Evolutionary conservation across 2,888 invertebrate genomes (phyloP).

Genomic region (Zhengitettix transpicula): DNA sequence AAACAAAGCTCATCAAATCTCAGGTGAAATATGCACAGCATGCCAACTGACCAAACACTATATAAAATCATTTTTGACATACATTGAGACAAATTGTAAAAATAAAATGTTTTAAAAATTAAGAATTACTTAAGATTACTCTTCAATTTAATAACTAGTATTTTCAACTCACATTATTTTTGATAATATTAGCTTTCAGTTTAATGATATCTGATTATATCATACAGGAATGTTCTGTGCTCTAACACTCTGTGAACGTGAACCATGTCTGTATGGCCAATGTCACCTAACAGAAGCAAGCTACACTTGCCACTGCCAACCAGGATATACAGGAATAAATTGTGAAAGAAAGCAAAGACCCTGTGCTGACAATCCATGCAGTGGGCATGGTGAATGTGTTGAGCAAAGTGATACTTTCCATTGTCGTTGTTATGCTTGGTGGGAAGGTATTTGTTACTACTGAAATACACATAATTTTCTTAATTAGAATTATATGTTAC

Average conservation of each 20-base stretch:
- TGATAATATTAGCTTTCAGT: neutral
- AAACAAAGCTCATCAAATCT: no score
- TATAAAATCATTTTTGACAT: no score
- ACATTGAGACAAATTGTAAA: no score
- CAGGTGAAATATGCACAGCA: no score
- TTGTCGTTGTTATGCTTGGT: constrained; percentile 60
- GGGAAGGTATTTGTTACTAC: constrained; percentile 34
- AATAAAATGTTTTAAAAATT: no score
- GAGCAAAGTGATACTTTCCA: constrained; percentile 43
- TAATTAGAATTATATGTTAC: no score
- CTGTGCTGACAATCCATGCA: constrained; percentile 57
- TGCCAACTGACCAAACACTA: no score
- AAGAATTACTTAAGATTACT: no score
- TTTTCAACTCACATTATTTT: no score
- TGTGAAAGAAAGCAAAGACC: constrained; percentile 53
- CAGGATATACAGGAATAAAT: constrained; percentile 43
- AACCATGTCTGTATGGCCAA: constrained; percentile 48
- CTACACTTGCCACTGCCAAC: constrained; percentile 46
- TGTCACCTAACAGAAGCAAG: constrained; percentile 35
- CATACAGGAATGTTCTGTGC: constrained; percentile 54
- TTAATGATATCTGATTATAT: neutral
- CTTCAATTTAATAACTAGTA: neutral
- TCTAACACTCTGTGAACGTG: constrained; percentile 55
- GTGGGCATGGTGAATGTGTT: constrained; percentile 54
- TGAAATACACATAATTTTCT: no score